Evolutionary conservation across 2,797 vertebrate species (phyloP), one percentile per base, ranked within the genome.

Genomic region (Scleropages formosus): DNA sequence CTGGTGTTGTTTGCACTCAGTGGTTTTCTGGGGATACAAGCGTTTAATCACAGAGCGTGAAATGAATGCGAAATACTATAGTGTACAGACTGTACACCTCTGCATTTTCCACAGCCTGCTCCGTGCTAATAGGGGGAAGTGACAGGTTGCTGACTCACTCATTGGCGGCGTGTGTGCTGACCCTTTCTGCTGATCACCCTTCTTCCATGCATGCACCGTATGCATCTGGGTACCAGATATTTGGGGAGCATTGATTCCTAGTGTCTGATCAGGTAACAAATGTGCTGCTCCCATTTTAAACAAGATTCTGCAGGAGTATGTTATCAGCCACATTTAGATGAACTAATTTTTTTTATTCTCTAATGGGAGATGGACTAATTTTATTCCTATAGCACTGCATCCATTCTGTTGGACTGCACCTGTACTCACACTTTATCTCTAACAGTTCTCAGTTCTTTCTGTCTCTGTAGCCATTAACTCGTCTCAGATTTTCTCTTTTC

Each of bases 1-100:
- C 76, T 77, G 0, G 61, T 61, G 22, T 78, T 80, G 60, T 78
- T 2, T 10, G 13, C 59, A 44, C 65, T 70, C n/a, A 18, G 47
- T 70, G 26, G 39, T 49, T 76, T 70, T 61, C 16, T 27, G 49
- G 60, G 73, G 69, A 74, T 74, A 70, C 18, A 27, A 74, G 64
- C 64, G 44, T 74, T 78, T 68, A 51, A 63, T 51, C 18, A 49
- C 44, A 16, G 67, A n/a, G 60, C 22, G 58, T 62, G 73, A 74
- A 74, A 39, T 51, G 13, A 51, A 44, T 53, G 51, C 44, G 46
- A n/a, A 73, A 68, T 56, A 13, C 10, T 39, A 11, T 18, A 51
- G 66, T 18, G 3, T 53, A 8, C 8, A 16, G 39, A 51, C 10
- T 20, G 22, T 0, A 22, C 66, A 24, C 39, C 11, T 24, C 47